Evolutionary conservation across 1,140 invertebrate genomes (phyloP), one percentile per base, ranked within the genome.

Genomic region (Caenorhabditis briggsae): DNA sequence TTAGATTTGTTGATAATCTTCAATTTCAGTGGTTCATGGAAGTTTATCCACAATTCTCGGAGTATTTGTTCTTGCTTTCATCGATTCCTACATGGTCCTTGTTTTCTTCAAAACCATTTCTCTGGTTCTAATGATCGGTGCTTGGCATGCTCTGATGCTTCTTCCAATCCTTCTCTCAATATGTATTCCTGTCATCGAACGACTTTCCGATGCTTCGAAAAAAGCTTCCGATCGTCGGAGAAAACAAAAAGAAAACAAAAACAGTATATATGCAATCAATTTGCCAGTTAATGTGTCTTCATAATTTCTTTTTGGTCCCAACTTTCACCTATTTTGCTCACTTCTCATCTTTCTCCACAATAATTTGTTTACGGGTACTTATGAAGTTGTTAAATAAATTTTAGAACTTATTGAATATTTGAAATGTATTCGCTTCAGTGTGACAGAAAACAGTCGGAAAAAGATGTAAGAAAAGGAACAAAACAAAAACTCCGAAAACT

Each of bases 11-110:
- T 33, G 55, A 74, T 20, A 5, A 83, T 18, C 46, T 9, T 11
- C 18, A 6, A 43, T 64, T 92, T 88, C 59, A 91, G 91, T 92
- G 86, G 89, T 92, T 25, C 91, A 92, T 59, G 97, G 97, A 18
- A 96, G 96, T 0, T 93, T 96, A 0, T 98, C 96, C 9, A 98
- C 97, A 0, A 96, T 98, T 43, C 93, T 98, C 0, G 97, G 97
- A 74, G 95, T 98, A 9, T 93, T 96, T 0, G 96, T 96, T 0
- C 93, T 99, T 0, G 93, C 96, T 3, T 93, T 97, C 53, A 97
- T 97, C 0, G 95, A 96, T 82, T 98, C 97, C 97, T 98, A 91
- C 88, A 90, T 91, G 90, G 90, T 93, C 20, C 87, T 93, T 1
- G 90, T 93, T 20, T 94, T 94, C 90, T 93, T 93, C 88, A 93